Conservation (phyloP, 2,797 vertebrate species). For the Acanthis flammea region DNA sequence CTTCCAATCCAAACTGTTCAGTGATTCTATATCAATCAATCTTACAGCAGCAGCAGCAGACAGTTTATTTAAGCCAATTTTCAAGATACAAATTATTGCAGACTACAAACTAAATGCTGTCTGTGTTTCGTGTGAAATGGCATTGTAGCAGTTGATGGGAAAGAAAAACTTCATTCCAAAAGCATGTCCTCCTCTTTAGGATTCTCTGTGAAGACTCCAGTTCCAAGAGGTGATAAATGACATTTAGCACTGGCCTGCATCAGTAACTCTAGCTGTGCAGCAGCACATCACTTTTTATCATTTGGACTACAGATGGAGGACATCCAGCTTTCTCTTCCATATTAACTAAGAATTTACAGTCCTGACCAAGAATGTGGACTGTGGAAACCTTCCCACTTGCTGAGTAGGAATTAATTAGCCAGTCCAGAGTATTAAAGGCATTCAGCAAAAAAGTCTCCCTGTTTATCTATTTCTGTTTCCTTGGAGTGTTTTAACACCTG, state of each 20-base stretch:
- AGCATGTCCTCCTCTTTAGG: not conserved
- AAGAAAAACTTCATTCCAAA: not conserved
- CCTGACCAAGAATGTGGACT: not conserved
- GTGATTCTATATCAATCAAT: not conserved
- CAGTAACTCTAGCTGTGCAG: not conserved
- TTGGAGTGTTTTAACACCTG: slow-evolving; percentile 16
- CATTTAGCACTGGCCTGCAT: not conserved
- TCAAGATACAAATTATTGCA: not conserved
- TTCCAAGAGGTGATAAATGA: not conserved
- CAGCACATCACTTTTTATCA: not conserved
- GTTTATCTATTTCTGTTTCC: not conserved
- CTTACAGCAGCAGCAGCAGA: not conserved
- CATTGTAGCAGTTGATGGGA: not conserved
- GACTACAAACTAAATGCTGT: not conserved
- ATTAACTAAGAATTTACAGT: not conserved
- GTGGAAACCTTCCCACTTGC: not conserved
- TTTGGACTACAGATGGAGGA: slow-evolving; percentile 21
- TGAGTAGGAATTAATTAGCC: slow-evolving; percentile 11
- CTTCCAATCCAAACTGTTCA: not conserved
- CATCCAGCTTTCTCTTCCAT: not conserved
- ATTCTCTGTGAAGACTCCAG: not conserved
- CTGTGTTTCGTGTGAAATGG: not conserved
- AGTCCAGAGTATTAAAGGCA: not conserved
- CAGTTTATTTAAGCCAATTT: not conserved
- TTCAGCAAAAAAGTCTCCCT: not conserved